phyloP scores from a whole-genome alignment of 2,113 vertebrate genomes.

The Thermophis baileyi region DNA sequence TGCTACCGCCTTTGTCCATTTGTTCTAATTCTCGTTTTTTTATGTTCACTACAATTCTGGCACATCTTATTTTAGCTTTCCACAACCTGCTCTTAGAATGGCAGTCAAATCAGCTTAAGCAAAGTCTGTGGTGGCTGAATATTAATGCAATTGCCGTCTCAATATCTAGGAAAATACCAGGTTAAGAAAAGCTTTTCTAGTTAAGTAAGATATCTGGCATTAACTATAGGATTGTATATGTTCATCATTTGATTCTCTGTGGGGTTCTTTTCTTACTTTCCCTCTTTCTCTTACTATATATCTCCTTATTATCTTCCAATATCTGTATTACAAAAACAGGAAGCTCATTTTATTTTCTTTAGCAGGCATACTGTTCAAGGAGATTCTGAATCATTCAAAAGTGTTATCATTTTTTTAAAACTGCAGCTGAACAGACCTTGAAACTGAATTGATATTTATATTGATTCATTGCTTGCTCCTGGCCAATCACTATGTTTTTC shows the following conservation, averaged over 20 bases:
- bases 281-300: not conserved
- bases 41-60: not conserved
- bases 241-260: not conserved
- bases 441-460: not conserved
- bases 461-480: not conserved
- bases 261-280: not conserved
- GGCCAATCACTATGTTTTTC: not conserved
- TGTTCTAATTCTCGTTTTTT: not conserved
- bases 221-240: not conserved
- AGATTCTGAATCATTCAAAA: not conserved
- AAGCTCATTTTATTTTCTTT: not conserved
- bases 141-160: not conserved
- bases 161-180: not conserved
- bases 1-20: not conserved
- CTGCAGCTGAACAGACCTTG: not conserved
- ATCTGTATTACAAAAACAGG: conserved; percentile 20
- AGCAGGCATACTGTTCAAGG: not conserved
- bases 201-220: not conserved
- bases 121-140: not conserved
- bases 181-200: not conserved
- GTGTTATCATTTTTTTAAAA: not conserved
- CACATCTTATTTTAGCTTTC: not conserved
- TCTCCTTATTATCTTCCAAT: conserved; percentile 9
- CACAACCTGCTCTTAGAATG: not conserved
- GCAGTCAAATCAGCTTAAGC: not conserved